phyloP scores from a whole-genome alignment of 2,797 vertebrate genomes.

The Poeciliopsis presidionis region DNA sequence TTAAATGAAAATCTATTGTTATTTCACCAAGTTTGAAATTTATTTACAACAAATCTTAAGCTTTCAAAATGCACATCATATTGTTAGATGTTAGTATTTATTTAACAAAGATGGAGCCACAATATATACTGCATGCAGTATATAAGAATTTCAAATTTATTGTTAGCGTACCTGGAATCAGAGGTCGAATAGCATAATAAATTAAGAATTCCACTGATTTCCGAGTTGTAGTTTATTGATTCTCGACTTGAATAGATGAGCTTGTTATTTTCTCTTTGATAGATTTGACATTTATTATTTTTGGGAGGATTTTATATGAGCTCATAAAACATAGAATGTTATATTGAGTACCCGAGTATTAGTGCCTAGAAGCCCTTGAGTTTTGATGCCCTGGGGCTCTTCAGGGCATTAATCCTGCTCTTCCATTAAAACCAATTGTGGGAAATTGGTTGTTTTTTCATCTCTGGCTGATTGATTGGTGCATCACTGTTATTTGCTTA shows the following conservation, averaged over 20 bases:
- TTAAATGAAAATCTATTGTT: background rate
- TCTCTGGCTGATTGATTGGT: background rate
- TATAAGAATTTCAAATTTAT: background rate
- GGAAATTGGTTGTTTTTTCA: background rate
- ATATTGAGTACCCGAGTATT: background rate
- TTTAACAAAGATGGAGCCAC: background rate
- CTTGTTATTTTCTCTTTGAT: background rate
- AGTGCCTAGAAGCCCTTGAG: background rate
- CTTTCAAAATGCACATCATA: background rate
- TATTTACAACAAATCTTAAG: background rate
- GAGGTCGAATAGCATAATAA: background rate
- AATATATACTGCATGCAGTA: background rate
- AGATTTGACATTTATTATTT: background rate
- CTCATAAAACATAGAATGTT: background rate
- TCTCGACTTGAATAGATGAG: background rate
- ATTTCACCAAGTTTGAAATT: background rate
- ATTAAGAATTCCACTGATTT: background rate
- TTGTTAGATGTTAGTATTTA: background rate
- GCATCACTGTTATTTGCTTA: background rate
- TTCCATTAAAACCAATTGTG: background rate
- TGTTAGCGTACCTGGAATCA: background rate
- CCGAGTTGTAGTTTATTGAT: background rate
- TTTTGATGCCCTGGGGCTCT: background rate
- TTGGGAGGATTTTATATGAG: background rate
- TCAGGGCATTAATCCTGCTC: background rate